A percentile compares a stretch with the other conserved stretches of the same genome.
These are phyloP conservation scores for Stenichneumon culpator DNA, from an alignment of 2,888 invertebrate species.

Conservation along the genomic window DNA sequence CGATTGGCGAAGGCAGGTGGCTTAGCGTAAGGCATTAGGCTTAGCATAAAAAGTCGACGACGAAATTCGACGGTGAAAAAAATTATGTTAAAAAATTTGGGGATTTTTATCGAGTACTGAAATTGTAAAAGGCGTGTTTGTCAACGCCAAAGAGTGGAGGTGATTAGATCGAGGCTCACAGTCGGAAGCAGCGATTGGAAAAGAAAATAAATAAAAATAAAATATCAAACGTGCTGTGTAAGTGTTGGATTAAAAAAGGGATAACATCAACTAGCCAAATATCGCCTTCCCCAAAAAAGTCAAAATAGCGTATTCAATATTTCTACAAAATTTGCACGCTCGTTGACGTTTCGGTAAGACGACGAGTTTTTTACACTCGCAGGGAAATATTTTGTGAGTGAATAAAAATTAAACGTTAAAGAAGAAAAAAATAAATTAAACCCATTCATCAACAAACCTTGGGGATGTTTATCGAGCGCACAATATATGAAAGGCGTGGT, in stretches of 20 bases:
- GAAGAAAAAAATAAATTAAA: neutral
- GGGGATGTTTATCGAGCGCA: neutral
- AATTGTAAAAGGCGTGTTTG: neutral
- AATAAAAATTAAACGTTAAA: neutral
- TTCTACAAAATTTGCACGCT: neutral
- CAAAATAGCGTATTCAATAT: slow-evolving; percentile 21
- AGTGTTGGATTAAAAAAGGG: neutral
- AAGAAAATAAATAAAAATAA: neutral
- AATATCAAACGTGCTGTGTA: neutral
- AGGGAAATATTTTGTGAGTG: no score
- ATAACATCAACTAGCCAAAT: neutral
- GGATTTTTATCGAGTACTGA: neutral
- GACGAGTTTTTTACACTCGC: neutral
- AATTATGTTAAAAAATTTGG: neutral
- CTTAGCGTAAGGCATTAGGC: neutral
- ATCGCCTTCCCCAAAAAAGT: slow-evolving; percentile 7
- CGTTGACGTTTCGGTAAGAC: neutral
- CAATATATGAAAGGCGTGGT: neutral
- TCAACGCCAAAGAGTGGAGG: neutral
- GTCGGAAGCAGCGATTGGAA: neutral
- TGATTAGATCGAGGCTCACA: neutral
- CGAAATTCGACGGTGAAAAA: neutral
- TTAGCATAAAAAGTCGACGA: neutral
- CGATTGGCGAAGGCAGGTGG: no score
- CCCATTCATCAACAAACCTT: neutral